Conservation (phyloP, 1,140 invertebrate genomes). For the Pteromalus puparum region DNA sequence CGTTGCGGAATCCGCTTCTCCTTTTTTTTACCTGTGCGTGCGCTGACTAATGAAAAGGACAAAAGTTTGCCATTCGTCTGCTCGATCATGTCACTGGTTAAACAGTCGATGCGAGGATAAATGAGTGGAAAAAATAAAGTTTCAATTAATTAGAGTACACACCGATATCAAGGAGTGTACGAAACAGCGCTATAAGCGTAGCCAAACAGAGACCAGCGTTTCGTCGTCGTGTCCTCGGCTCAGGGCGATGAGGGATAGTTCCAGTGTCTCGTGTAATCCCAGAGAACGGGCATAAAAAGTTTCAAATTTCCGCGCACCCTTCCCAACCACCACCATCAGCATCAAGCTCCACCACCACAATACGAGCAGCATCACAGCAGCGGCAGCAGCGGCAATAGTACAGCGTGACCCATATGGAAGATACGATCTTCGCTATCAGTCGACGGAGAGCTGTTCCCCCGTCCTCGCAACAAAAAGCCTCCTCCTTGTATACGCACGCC, state of each 20-base stretch:
- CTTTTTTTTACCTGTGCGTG: too few relatives aligned
- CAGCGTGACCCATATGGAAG: conserved; percentile 59
- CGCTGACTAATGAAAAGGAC: too few relatives aligned
- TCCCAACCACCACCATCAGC: background rate
- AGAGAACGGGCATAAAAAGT: conserved; percentile 30
- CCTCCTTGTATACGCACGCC: conserved; percentile 43
- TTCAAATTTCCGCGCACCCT: conserved; percentile 30
- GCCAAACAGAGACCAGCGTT: background rate
- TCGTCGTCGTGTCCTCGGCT: background rate
- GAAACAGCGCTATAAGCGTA: background rate
- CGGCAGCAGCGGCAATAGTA: background rate
- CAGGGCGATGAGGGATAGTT: background rate
- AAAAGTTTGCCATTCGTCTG: too few relatives aligned
- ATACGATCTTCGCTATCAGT: conserved; percentile 55
- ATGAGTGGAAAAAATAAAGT: background rate
- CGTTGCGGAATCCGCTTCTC: background rate
- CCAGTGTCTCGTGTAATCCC: conserved; percentile 13
- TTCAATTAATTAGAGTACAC: background rate
- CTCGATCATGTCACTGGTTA: too few relatives aligned
- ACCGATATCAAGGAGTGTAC: background rate
- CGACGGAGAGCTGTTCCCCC: background rate
- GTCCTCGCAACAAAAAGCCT: background rate
- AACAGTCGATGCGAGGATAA: too few relatives aligned
- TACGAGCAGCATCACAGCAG: background rate
- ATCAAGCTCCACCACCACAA: background rate